Evolutionary conservation across 2,888 invertebrate genomes (phyloP).

Genomic region (Chrysomela aeneicollis): DNA sequence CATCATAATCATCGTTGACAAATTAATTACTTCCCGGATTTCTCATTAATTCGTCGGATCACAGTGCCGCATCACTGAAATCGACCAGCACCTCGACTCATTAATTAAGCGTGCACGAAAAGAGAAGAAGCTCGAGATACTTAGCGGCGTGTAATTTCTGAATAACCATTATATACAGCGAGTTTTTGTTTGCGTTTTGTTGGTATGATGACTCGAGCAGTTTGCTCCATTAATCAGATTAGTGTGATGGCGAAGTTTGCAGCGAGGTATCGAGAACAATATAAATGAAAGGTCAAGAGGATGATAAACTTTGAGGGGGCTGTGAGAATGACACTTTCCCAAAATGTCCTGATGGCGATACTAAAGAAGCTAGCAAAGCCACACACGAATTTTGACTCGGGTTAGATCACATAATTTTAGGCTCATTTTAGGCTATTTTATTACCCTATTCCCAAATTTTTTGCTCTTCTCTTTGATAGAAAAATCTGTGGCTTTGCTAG

Average conservation of each 20-base stretch:
- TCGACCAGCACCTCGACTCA: background rate
- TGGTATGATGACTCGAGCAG: background rate
- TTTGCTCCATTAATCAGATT: background rate
- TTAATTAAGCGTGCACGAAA: background rate
- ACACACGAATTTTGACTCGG: no score
- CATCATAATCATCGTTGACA: background rate
- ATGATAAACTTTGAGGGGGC: background rate
- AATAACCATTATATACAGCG: constrained; percentile 1
- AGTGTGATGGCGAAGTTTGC: background rate
- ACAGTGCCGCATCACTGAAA: background rate
- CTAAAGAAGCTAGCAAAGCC: no score
- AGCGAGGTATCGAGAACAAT: background rate
- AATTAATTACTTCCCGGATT: background rate
- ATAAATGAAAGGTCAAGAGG: background rate
- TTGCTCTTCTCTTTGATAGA: no score
- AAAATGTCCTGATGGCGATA: no score
- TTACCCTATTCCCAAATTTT: no score
- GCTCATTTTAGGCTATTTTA: no score
- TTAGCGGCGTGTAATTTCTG: background rate
- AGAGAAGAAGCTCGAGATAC: background rate
- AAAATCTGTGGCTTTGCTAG: no score
- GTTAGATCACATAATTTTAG: no score
- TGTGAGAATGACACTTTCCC: background rate
- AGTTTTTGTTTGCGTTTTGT: constrained; percentile 5
- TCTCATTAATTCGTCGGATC: background rate